A percentile compares a stretch with the other conserved stretches of the same genome.
Conservation (phyloP, 35 echinoderm and acorn worm species). For the Ptychodera flava region DNA sequence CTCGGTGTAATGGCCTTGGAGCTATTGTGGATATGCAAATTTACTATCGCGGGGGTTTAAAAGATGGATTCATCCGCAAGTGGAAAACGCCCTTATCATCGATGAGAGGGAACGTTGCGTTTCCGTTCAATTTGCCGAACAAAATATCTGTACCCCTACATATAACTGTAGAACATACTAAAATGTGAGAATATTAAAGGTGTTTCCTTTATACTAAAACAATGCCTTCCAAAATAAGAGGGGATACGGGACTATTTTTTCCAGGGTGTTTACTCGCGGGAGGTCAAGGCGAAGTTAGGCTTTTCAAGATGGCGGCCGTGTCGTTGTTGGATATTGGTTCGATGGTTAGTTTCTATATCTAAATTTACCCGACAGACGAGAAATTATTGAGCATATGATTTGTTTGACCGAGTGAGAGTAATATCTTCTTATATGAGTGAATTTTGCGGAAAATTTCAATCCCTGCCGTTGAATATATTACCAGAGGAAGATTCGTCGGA, state of each 20-base stretch:
- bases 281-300: background rate
- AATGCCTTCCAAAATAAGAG: background rate
- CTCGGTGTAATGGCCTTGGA: background rate
- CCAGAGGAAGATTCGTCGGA: background rate
- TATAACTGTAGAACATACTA: background rate
- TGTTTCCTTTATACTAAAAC: background rate
- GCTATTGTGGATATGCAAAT: slow-evolving; percentile 1
- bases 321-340: background rate
- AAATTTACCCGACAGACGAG: background rate
- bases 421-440: background rate
- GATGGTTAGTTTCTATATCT: slow-evolving; percentile 1
- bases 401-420: background rate
- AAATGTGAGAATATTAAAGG: background rate
- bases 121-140: background rate
- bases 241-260: background rate
- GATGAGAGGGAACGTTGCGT: background rate
- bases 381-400: background rate
- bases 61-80: background rate
- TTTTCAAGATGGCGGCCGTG: background rate
- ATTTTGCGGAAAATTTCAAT: background rate
- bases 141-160: background rate
- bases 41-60: background rate
- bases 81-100: background rate
- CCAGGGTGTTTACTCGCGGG: background rate
- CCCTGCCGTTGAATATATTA: background rate